phyloP scores from a whole-genome alignment of 1,140 invertebrate genomes.

The Drosophila rhopaloa region DNA sequence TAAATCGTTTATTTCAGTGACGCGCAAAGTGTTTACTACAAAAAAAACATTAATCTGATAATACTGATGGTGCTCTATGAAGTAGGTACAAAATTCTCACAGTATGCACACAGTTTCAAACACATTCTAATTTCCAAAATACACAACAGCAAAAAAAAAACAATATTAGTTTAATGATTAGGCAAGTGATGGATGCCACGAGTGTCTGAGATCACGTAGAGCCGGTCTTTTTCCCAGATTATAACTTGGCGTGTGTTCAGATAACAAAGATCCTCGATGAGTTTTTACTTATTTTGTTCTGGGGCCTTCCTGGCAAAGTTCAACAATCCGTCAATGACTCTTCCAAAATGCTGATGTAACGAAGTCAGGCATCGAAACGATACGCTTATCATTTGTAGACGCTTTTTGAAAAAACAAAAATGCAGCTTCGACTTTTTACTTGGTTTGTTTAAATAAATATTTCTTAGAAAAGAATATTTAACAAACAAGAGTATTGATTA shows the following conservation, averaged over 20 bases:
- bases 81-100: conserved; percentile 33
- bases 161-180: conserved; percentile 37
- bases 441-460: background rate
- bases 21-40: conserved; percentile 55
- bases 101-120: conserved; percentile 36
- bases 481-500: background rate
- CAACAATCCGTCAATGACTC: conserved; percentile 34
- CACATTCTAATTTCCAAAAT: conserved; percentile 23
- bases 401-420: background rate
- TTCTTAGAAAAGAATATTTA: background rate
- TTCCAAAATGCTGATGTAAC: conserved; percentile 42
- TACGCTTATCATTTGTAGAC: conserved; percentile 18
- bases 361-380: conserved; percentile 4
- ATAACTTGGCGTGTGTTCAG: conserved; percentile 29
- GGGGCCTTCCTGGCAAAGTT: conserved; percentile 24
- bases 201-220: conserved; percentile 60
- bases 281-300: conserved; percentile 12
- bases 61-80: conserved; percentile 12
- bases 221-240: conserved; percentile 35
- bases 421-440: background rate
- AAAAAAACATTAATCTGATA: conserved; percentile 37
- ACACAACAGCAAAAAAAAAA: conserved; percentile 27
- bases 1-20: conserved; percentile 40
- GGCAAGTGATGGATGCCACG: conserved; percentile 45
- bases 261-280: conserved; percentile 25